phyloP scores from a whole-genome alignment of 2,113 vertebrate genomes.

The Prinia subflava region DNA sequence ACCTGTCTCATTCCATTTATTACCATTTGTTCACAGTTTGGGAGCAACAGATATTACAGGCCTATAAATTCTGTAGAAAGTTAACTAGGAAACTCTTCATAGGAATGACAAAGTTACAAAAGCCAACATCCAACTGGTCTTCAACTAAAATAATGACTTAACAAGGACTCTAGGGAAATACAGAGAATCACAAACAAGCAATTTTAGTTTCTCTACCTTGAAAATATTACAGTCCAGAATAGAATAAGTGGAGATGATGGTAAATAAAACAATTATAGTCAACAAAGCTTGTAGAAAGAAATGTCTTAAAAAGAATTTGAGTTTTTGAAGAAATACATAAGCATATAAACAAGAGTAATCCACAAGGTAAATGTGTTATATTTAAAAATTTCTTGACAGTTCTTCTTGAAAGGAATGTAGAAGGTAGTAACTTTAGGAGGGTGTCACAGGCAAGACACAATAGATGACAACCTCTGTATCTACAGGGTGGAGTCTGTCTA shows the following conservation, averaged over 20 bases:
- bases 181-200: not conserved
- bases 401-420: not conserved
- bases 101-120: not conserved
- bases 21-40: not conserved
- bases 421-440: not conserved
- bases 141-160: not conserved
- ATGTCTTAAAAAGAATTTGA: not conserved
- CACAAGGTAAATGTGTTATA: not conserved
- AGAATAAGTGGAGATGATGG: not conserved
- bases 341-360: not conserved
- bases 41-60: not conserved
- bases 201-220: not conserved
- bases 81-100: not conserved
- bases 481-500: not conserved
- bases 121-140: not conserved
- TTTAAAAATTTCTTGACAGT: not conserved
- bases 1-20: not conserved
- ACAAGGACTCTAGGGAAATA: not conserved
- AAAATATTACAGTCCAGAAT: not conserved
- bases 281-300: not conserved
- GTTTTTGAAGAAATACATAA: not conserved
- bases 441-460: not conserved
- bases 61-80: not conserved
- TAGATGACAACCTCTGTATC: not conserved
- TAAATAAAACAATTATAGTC: not conserved